Evolutionary conservation across 1,140 invertebrate species (phyloP).

Genomic region (Zaprionus lachaisei): DNA sequence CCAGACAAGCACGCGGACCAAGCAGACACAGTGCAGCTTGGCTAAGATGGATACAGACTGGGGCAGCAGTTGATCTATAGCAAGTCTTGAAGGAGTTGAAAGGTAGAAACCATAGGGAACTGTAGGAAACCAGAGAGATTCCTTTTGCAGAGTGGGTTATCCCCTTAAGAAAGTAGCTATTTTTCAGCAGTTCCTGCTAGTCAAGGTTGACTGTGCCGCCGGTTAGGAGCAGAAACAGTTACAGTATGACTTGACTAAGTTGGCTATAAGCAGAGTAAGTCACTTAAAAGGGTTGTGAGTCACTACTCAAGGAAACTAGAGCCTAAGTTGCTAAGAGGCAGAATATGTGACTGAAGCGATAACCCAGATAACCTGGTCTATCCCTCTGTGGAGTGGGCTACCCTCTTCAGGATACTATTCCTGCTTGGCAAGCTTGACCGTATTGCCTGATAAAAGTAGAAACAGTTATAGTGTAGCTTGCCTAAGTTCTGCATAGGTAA

Average conservation of each 20-base stretch:
- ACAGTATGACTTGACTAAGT: conserved; percentile 24
- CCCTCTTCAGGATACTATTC: neutral
- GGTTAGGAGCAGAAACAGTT: neutral
- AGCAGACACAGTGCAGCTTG: conserved; percentile 32
- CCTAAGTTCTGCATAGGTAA: neutral
- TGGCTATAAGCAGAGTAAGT: neutral
- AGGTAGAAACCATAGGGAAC: neutral
- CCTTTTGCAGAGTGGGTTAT: neutral
- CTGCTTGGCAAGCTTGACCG: neutral
- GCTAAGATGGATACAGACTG: neutral
- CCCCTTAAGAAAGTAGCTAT: neutral
- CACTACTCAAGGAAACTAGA: too few species aligned
- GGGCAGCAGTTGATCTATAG: neutral
- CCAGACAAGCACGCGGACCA: conserved; percentile 28
- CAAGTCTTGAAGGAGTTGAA: too few species aligned
- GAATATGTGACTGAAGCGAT: too few species aligned
- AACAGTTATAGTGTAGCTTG: conserved; percentile 20
- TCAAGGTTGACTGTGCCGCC: too few species aligned
- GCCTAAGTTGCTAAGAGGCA: neutral
- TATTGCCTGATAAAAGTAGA: too few species aligned
- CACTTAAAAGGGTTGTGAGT: too few species aligned
- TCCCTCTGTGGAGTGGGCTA: neutral
- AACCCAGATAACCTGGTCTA: too few species aligned
- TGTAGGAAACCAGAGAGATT: neutral
- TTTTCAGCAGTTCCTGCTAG: neutral